A percentile compares a stretch with the other conserved stretches of the same genome.
phyloP scores from a whole-genome alignment of 2,797 vertebrate species.

The Siniperca obscura region DNA sequence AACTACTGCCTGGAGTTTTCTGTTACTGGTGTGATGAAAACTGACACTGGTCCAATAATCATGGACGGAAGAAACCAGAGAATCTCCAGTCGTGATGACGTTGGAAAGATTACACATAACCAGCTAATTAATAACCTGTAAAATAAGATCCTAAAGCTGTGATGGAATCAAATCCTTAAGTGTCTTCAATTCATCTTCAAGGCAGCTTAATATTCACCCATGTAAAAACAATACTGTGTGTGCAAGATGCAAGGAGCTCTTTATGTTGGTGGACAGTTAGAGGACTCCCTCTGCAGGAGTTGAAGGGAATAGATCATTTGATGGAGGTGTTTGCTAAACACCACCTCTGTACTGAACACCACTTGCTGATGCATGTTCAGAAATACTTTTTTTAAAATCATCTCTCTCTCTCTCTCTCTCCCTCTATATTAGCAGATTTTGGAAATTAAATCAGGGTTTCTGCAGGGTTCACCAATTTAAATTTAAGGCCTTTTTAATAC shows the following conservation, averaged over 20 bases:
- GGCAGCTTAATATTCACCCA: background rate
- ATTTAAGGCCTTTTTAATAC: background rate
- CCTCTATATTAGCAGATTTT: background rate
- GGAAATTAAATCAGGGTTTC: background rate
- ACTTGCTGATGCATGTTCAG: background rate
- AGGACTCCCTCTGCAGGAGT: conserved; percentile 66
- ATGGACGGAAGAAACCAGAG: background rate
- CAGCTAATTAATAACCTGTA: background rate
- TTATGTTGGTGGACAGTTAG: background rate
- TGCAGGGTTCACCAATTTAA: background rate
- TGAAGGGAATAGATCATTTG: background rate
- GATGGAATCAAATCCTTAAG: background rate
- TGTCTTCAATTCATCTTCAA: background rate
- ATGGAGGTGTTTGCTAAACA: background rate
- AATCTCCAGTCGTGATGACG: background rate
- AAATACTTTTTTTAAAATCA: background rate
- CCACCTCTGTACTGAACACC: background rate
- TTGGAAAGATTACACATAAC: background rate
- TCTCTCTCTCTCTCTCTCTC: background rate
- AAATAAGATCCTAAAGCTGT: background rate
- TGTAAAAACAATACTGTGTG: background rate
- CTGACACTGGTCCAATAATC: background rate
- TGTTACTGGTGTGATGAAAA: background rate
- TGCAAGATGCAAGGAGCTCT: background rate
- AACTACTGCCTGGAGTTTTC: background rate